Base-by-base conservation (phyloP, 1,140 invertebrate species). In the Drosophila fuyamai region DNA sequence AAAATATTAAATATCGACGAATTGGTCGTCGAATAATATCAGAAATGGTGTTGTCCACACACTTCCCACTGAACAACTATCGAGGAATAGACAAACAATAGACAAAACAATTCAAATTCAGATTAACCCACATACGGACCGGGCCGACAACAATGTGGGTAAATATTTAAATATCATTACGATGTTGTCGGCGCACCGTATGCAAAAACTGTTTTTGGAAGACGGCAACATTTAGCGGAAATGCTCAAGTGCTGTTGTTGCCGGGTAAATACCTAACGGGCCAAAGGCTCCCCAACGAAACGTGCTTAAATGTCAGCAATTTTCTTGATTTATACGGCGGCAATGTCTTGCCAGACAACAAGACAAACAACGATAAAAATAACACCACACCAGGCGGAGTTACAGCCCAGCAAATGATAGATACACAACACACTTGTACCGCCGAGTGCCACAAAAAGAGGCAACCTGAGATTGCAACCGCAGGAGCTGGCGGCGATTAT, bases 161-260 rank as follows among this genome's bases (percentile, higher is more conserved):
- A 88, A 88, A 88, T 88, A 88, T 88, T 88, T 88, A 88, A 88
- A 88, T 88, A 88, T 88, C 83, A 88, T 88, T 88, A 88, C 76
- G 80, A 50, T 57, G 73, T 58, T 70, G 53, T 71, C 53, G 38
- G 54, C 47, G 40, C 53, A 38, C 23, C 47, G 51, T 40, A 70
- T 60, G 65, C 57, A 82, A 68, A 72, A 82, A 68, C 50, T n/a
- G 65, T 77, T 82, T 88, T 88, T 65, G 79, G 58, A 56, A 65
- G 74, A 67, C 58, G 68, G 57, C 78, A 74, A 78, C 81, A 81
- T 74, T 81, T 81, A 68, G 68, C 84, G 83, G 83, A 88, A 88
- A 89, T 89, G 46, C 80, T 79, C 61, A 41, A 81, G 76, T 59
- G 79, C 55, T 82, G 67, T 65, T 74, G 73, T 70, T 65, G 81